Percentiles rank a stretch among this genome's conserved stretches.
Conservation (phyloP, 1,140 invertebrate genomes). For the Lysiphlebus fabarum region DNA sequence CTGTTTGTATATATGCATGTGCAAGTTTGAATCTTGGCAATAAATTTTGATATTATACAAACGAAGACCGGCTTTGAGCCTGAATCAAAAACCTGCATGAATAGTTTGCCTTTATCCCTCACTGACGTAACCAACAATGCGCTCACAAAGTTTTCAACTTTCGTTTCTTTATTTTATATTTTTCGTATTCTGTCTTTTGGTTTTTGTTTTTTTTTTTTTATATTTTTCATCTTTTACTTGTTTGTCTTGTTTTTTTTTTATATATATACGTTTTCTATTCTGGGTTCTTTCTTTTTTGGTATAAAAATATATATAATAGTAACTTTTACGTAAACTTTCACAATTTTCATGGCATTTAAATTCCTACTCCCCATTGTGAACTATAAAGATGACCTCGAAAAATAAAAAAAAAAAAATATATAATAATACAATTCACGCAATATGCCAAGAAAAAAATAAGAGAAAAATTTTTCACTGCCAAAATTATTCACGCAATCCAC, state of each 20-base stretch:
- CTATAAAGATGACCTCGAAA: too few species aligned
- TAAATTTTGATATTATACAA: constrained; percentile 53
- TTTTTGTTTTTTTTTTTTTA: constrained; percentile 17
- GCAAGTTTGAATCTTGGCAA: constrained; percentile 33
- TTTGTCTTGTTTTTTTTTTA: too few species aligned
- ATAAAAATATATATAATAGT: constrained; percentile 3
- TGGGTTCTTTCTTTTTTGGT: constrained; percentile 1
- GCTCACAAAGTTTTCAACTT: constrained; percentile 48
- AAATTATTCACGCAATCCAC: too few species aligned
- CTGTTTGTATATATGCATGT: constrained; percentile 21
- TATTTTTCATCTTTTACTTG: constrained; percentile 15
- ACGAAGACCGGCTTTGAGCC: constrained; percentile 24
- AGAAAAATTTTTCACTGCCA: too few species aligned
- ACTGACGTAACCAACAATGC: constrained; percentile 51
- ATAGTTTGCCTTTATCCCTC: constrained; percentile 21
- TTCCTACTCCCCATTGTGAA: constrained; percentile 29
- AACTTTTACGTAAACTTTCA: constrained; percentile 47
- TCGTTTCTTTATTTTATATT: constrained; percentile 36
- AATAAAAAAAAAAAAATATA: too few species aligned
- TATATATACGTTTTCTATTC: too few species aligned
- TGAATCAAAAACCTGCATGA: constrained; percentile 5
- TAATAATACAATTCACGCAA: too few species aligned
- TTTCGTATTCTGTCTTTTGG: constrained; percentile 7
- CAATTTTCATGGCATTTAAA: constrained; percentile 1
- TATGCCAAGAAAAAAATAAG: too few species aligned